Evolutionary conservation across 1,140 invertebrate species (phyloP), one percentile per base, ranked within the genome.

Genomic region (Drosophila bipectinata): DNA sequence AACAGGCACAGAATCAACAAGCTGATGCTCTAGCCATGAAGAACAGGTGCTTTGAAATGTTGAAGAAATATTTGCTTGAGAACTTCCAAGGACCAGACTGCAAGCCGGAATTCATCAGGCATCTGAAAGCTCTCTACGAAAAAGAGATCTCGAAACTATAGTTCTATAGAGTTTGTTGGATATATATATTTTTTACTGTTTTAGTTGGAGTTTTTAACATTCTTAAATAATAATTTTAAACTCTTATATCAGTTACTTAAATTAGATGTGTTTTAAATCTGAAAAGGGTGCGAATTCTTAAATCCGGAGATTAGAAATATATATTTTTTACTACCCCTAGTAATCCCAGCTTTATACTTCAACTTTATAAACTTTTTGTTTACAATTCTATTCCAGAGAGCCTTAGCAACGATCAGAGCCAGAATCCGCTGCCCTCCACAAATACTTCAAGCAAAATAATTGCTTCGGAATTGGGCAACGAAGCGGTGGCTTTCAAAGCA

Each of bases 351-450:
- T 3, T 7, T 4, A 9, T 15, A 12, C 44, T 41, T 45, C 14
- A 1, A 21, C 12, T n/a, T 12, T n/a, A 37, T 37, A 37, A n/a
- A n/a, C n/a, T n/a, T 37, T 37, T 37, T 37, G 4, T 10, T 37
- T 37, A 37, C 10, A 37, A n/a, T 37, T 37, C 3, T 37, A 21
- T 30, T 58, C 26, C 72, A 91, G 90, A 90, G 56, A 91, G 82
- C 52, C 69, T 78, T 28, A 69, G 72, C 28, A 62, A 59, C 34
- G 77, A 90, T 12, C 26, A 78, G 10, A 88, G 75, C 51, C 76
- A 79, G 28, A 79, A 60, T 47, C 64, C 62, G 10, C 39, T 59
- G 47, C 48, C 10, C 7, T 24, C 41, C 12, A 21, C 69, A 24
- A 81, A 57, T 51, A 51, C 45, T 6, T 45, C 59, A 39, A 54